Conservation (phyloP, 2,888 invertebrate species). For the Argynnis bischoffii region DNA sequence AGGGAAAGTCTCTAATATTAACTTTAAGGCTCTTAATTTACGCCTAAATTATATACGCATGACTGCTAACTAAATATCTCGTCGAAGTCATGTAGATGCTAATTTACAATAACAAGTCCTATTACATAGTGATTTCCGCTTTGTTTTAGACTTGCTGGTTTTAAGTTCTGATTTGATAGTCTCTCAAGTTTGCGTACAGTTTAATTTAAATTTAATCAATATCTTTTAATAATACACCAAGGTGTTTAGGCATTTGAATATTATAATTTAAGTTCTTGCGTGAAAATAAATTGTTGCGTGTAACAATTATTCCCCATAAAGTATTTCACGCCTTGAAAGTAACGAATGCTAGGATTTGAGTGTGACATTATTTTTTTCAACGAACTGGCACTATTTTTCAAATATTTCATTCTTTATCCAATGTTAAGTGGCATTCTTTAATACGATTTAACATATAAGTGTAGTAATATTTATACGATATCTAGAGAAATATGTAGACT, state of each 20-base stretch:
- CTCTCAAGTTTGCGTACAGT: slow-evolving; percentile 15
- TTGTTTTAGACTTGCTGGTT: not conserved
- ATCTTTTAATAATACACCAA: slow-evolving; percentile 8
- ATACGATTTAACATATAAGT: not conserved
- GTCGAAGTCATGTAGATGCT: not conserved
- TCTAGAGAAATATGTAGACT: too few relatives aligned
- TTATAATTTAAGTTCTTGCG: slow-evolving; percentile 20
- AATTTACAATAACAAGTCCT: not conserved
- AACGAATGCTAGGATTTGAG: slow-evolving; percentile 17
- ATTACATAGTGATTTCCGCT: not conserved
- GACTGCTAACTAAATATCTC: not conserved
- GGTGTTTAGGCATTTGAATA: slow-evolving; percentile 14
- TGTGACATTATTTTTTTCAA: slow-evolving; percentile 2
- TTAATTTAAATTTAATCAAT: slow-evolving; percentile 25
- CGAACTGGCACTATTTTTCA: slow-evolving; percentile 11
- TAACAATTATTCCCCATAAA: slow-evolving; percentile 11
- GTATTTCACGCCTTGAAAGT: slow-evolving; percentile 13
- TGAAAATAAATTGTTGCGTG: slow-evolving; percentile 13
- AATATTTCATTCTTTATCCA: not conserved
- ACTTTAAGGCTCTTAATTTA: too few relatives aligned
- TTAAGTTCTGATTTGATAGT: not conserved
- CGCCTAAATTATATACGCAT: too few relatives aligned
- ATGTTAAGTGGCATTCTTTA: not conserved
- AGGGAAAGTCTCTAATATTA: too few relatives aligned
- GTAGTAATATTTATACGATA: not conserved